Evolutionary conservation across 2,113 vertebrate genomes (phyloP).

Genomic region (Hystrix cristata): DNA sequence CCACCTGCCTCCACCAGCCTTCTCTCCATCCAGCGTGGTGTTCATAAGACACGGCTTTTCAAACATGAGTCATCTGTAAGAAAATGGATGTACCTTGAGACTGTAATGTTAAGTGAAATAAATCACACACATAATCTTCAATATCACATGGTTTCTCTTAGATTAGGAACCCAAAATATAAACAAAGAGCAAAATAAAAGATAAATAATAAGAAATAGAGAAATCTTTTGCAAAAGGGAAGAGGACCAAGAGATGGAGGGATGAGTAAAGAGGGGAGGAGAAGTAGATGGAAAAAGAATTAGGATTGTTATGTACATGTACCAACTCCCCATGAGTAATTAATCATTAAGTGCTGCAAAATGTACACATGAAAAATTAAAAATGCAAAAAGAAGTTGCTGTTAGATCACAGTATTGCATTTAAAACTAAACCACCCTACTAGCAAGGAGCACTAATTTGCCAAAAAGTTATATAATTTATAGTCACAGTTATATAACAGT

Average conservation of each 20-base stretch:
- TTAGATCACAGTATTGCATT: neutral
- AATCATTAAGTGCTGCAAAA: neutral
- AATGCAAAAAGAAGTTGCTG: neutral
- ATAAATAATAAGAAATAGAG: neutral
- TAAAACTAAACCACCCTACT: neutral
- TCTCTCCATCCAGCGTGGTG: rapidly evolving
- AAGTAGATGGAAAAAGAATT: neutral
- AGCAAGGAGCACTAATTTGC: neutral
- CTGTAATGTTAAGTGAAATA: neutral
- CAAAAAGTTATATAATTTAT: neutral
- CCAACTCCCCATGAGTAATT: neutral
- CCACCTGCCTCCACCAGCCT: rapidly evolving
- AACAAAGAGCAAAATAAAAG: neutral
- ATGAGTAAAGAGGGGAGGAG: neutral
- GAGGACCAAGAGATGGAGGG: neutral
- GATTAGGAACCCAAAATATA: neutral
- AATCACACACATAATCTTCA: neutral
- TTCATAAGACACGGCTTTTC: neutral
- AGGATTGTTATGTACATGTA: neutral
- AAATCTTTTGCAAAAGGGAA: neutral
- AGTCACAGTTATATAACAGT: too few species aligned
- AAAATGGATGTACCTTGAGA: neutral
- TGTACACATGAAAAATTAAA: neutral
- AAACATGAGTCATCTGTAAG: neutral
- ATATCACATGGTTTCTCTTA: neutral